Base-by-base conservation (phyloP, 2,888 invertebrate species). In the Nephrocerus scutellatus region DNA sequence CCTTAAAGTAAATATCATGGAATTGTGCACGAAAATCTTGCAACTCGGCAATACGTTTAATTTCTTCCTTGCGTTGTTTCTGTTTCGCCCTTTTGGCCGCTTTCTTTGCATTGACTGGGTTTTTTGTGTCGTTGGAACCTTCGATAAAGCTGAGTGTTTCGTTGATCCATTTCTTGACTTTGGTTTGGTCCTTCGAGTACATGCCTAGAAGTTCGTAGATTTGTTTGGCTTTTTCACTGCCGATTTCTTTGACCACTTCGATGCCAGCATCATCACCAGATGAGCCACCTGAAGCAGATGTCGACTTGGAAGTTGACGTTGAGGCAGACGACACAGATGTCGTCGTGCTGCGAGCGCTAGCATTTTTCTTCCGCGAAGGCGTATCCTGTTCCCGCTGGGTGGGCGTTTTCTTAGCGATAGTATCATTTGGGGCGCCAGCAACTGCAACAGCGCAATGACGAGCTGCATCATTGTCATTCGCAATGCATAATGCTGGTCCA, bases 1-100 rank as follows among this genome's bases (percentile, higher is more conserved):
- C 68, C 44, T 68, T 67, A 28, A 65, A 64, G 37, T 64, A 68
- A 20, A 68, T 59, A 26, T 63, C 65, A 13, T 65, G 56, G 37
- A 68, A 68, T 41, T 68, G 63, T 24, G 58, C 47, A 13, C 64
- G 61, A 22, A 64, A 43, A 40, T 63, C 63, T 15, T 65, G 59
- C 6, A 68, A 47, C 38, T 68, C 67, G 21, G 54, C 53, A 7
- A 68, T 60, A 15, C 64, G 60, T 33, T 66, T 68, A 26, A 59
- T 59, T 47, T 68, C 69, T 32, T 65, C 64, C 41, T 62, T 65
- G 35, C 68, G 66, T 47, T 63, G 60, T 48, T 62, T 66, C 39
- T 68, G 68, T 34, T 68, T 68, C 1, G 66, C 66, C 39, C 66
- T 68, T 29, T 68, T 68, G 5, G 67, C 69, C 0, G 68, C 66